Evolutionary conservation across 92 coral and sea anemone species (phyloP).

Genomic region (Parazoanthus darwini): DNA sequence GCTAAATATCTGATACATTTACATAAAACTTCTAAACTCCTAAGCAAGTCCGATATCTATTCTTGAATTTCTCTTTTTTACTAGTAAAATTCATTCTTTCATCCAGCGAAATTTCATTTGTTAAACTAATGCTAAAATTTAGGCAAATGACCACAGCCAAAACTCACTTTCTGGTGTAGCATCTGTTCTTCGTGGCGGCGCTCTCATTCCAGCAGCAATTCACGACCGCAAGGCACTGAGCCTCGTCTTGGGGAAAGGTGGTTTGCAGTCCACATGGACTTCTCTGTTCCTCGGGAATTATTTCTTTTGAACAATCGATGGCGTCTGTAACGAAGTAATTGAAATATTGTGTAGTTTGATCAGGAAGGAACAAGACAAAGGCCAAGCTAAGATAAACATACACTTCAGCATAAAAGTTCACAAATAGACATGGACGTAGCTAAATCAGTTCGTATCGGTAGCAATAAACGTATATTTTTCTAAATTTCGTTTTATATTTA

Average conservation of each 20-base stretch:
- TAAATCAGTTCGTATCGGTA: no score
- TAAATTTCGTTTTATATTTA: no score
- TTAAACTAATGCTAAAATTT: background rate
- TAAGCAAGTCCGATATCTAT: no score
- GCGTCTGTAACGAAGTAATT: background rate
- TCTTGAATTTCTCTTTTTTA: no score
- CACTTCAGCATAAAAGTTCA: no score
- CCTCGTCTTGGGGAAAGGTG: constrained; percentile 32
- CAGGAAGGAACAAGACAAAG: no score
- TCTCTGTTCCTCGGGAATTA: constrained; percentile 30
- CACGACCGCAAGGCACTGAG: constrained; percentile 47
- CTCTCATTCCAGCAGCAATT: constrained; percentile 72
- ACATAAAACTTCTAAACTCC: no score
- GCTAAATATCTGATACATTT: no score
- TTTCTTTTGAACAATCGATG: background rate
- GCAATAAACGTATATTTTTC: no score
- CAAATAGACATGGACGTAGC: no score
- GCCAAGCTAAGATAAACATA: no score
- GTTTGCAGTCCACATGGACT: constrained; percentile 49
- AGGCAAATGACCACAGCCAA: background rate
- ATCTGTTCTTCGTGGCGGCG: background rate
- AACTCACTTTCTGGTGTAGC: constrained; percentile 46
- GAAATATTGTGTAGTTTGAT: background rate
- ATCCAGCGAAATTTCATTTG: background rate
- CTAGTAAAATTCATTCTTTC: background rate